Evolutionary conservation across 2,113 vertebrate species (phyloP), one percentile per base, ranked within the genome.

Genomic region (Poeciliopsis retropinna): DNA sequence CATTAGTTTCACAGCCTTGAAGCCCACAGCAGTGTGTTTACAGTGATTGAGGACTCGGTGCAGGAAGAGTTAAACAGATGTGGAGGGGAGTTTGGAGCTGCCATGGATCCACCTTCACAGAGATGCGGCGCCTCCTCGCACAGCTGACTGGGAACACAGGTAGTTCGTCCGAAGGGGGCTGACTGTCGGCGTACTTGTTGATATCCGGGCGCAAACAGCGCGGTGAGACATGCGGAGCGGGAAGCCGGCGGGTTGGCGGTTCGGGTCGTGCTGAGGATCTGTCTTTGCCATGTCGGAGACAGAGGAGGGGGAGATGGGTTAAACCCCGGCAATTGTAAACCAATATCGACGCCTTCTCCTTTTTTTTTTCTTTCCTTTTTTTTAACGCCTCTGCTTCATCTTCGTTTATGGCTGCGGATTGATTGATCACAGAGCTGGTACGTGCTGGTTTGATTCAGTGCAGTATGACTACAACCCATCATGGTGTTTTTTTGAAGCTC

Each of bases 121-220:
- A 75, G 80, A 85, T 75, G 84, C 83, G 66, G 80, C 80, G 81
- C 87, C 84, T 78, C 88, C 85, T 85, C 81, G 68, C 76, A 78
- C 84, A 84, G 88, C 84, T 89, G 83, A 87, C 87, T 73, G 82
- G 75, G 75, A 79, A 75, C 83, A 86, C 85, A 78, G 87, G 92
- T 89, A 83, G 63, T 81, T 75, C 73, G 75, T 84, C 84, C 76
- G 89, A 85, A 80, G 51, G 87, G 88, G 85, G 51, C 51, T 57
- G 51, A 11, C 78, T 76, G 82, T 79, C 88, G 67, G 87, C 80
- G 77, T 87, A 97, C 96, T 97, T 97, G 96, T 97, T 97, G 96
- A 96, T 96, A 93, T 76, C 63, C 63, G 60, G 73, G 76, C 69
- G 19, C 64, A 51, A 64, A 27, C 28, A 29, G 60, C 19, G 44